phyloP scores from a whole-genome alignment of 2,888 invertebrate species.

The Oscheius onirici region DNA sequence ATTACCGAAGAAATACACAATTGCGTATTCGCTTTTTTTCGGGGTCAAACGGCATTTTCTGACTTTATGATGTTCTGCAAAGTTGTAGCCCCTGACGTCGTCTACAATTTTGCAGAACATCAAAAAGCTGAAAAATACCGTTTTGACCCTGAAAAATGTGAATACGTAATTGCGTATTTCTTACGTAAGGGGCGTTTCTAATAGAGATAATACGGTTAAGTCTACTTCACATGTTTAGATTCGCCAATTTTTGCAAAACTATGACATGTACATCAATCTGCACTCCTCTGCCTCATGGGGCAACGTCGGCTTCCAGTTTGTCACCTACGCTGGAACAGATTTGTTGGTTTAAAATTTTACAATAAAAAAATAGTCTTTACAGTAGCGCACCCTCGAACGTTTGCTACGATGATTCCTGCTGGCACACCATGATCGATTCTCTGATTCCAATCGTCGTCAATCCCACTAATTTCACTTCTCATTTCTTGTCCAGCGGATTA shows the following conservation, averaged over 20 bases:
- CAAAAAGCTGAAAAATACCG: no score
- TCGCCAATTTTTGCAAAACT: slow-evolving; percentile 14
- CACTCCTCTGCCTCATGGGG: slow-evolving; percentile 14
- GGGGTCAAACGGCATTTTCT: no score
- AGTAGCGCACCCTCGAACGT: not conserved
- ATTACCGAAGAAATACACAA: no score
- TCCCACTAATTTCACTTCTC: not conserved
- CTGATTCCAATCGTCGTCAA: slow-evolving; percentile 3
- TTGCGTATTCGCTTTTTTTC: no score
- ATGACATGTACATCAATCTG: slow-evolving; percentile 23
- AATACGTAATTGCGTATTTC: no score
- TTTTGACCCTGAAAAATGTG: no score
- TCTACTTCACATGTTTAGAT: slow-evolving; percentile 9
- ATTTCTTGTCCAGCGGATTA: slow-evolving; percentile 24
- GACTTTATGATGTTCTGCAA: no score
- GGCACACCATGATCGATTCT: slow-evolving; percentile 6
- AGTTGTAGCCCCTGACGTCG: no score
- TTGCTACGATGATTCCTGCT: slow-evolving; percentile 24
- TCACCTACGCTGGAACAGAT: slow-evolving; percentile 22
- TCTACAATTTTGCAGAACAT: no score
- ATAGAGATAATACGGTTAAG: no score
- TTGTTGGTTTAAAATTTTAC: not conserved
- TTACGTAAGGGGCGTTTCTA: no score
- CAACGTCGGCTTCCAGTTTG: slow-evolving; percentile 13
- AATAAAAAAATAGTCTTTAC: not conserved